Evolutionary conservation across 2,797 vertebrate genomes (phyloP), one percentile per base, ranked within the genome.

Genomic region (Sebastes taczanowskii): DNA sequence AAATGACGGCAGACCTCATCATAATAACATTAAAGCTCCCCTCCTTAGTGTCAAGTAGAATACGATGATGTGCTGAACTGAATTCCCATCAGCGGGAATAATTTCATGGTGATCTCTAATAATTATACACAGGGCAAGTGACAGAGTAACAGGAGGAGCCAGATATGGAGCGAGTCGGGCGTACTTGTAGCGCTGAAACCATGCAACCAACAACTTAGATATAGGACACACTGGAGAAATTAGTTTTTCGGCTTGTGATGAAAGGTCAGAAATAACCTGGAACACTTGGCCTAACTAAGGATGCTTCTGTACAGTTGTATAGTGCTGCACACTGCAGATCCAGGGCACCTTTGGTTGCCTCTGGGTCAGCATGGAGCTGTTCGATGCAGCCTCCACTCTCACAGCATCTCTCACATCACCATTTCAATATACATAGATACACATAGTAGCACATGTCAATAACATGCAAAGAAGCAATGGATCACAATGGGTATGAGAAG

Each of bases 91-190:
- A 65, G 69, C 71, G 71, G 73, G 83, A 90, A 91, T 89, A 75
- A 92, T 92, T 90, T 91, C 88, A 93, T 80, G 83, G 67, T 86
- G 81, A 93, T 93, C 88, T 86, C 79, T 71, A 78, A 88, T 22
- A 86, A 91, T 93, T 90, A 90, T 78, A 80, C 59, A 65, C 82
- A 53, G 76, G 80, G 71, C 72, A 71, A 84, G 75, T 84, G 87
- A 90, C 75, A 35, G 61, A 69, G 81, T 23, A 72, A 82, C 75
- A 63, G 80, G 46, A 68, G 75, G 56, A 74, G 76, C 18, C 69
- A 61, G 52, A 67, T 49, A 49, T 38, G 22, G 56, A 63, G n/a
- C 27, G 6, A 46, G 73, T 35, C 46, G 2, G 13, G 30, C 11
- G 7, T 61, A 79, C 42, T 70, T 77, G 60, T 62, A 58, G 79